phyloP scores from a whole-genome alignment of 2,888 invertebrate genomes.

The Rhyacophila evoluta region DNA sequence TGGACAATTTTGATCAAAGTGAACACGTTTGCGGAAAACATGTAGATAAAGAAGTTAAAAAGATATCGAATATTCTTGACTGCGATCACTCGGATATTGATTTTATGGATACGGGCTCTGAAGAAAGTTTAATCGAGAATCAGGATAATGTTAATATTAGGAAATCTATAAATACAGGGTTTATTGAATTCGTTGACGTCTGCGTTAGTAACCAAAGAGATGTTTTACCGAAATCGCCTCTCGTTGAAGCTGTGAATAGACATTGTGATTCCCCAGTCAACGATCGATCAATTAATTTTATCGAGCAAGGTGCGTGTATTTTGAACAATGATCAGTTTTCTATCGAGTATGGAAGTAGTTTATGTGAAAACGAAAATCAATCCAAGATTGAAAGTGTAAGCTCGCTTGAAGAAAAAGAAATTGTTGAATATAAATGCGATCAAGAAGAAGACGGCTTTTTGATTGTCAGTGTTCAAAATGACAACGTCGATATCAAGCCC shows the following conservation, averaged over 20 bases:
- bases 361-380: not conserved
- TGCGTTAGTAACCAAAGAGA: slow-evolving; percentile 44
- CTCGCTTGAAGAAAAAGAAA: not conserved
- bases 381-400: not conserved
- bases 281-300: slow-evolving; percentile 70
- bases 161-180: slow-evolving; percentile 71
- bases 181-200: slow-evolving; percentile 75
- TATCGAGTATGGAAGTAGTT: not conserved
- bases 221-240: slow-evolving; percentile 62
- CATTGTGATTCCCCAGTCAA: slow-evolving; percentile 61
- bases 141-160: slow-evolving; percentile 34
- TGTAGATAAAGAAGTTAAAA: slow-evolving; percentile 55
- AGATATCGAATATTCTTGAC: slow-evolving; percentile 56
- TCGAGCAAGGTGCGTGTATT: slow-evolving; percentile 66
- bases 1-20: slow-evolving; percentile 62
- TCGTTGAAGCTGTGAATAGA: slow-evolving; percentile 56
- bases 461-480: slow-evolving; percentile 18
- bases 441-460: slow-evolving; percentile 11
- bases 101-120: slow-evolving; percentile 88
- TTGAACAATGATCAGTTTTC: not conserved
- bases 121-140: slow-evolving; percentile 79
- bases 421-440: not conserved
- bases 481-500: slow-evolving; percentile 6
- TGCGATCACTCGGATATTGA: slow-evolving; percentile 75
- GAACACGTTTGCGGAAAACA: slow-evolving; percentile 66